These are phyloP conservation scores for Sebastolobus alascanus DNA, from an alignment of 2,797 vertebrate genomes.

Conservation along the genomic window DNA sequence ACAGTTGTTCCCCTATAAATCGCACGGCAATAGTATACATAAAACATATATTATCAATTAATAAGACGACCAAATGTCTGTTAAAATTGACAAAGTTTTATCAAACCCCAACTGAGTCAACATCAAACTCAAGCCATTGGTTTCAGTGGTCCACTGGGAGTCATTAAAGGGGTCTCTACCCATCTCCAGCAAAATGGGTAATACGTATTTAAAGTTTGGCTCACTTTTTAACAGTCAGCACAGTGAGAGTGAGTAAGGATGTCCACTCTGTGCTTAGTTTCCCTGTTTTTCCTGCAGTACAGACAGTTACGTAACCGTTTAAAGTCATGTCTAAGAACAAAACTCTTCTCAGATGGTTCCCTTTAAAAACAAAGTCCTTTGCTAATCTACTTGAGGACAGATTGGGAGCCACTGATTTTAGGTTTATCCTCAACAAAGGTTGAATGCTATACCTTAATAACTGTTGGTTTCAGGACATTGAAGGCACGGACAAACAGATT, in stretches of 20 bases:
- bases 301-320: conserved; percentile 40
- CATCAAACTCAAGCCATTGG: not conserved
- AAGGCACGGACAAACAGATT: too few relatives aligned
- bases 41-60: not conserved
- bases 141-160: not conserved
- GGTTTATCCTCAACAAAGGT: not conserved
- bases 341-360: conserved; percentile 2
- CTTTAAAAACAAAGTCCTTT: not conserved
- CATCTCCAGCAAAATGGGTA: not conserved
- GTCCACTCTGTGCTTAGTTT: not conserved
- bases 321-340: conserved; percentile 19
- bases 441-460: not conserved
- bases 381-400: not conserved
- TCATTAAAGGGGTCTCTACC: not conserved
- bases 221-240: not conserved
- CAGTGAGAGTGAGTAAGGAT: not conserved
- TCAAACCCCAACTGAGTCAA: not conserved
- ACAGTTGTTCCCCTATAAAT: conserved; percentile 20
- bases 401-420: not conserved
- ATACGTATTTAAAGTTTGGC: too few relatives aligned
- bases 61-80: not conserved
- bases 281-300: conserved; percentile 12
- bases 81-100: not conserved
- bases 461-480: too few relatives aligned
- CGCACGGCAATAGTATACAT: not conserved